Evolutionary conservation across 1,140 invertebrate genomes (phyloP), one percentile per base, ranked within the genome.

Genomic region (Drosophila santomea): DNA sequence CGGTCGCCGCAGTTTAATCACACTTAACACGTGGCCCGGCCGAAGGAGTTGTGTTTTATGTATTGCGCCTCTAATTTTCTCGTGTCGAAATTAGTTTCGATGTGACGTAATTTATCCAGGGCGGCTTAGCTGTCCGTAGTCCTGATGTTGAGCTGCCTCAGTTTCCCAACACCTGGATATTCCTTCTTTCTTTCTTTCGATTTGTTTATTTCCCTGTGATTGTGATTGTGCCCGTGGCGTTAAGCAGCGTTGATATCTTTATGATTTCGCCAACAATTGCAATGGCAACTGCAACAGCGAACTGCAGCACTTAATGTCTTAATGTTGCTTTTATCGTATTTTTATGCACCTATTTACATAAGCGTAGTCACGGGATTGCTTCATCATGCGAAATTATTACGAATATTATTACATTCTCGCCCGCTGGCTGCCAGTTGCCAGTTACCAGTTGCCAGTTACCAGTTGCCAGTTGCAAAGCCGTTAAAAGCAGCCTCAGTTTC

Each of bases 261-360:
- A 75, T 62, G 51, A 74, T 68, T 80, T 62, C 23, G n/a, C 32
- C 51, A 38, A 56, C 78, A 71, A 75, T 55, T 80, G 54, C 52
- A 47, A 28, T 7, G 6, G 36, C 38, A 32, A 59, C 25, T 36
- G 39, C 25, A 43, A 20, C 50, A 20, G 4, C 8, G 14, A 3
- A 25, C 25, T 25, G 25, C 25, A 68, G 62, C 51, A 77, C 74
- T 81, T 80, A 84, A 84, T 85, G 77, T 77, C 81, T 85, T 84
- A 85, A 85, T 85, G 81, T 85, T 44, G 51, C 58, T 76, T 82
- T 83, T 79, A 86, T 83, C 73, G 66, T 83, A 73, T 83, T 86
- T 86, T 86, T 88, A 86, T 89, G 83, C 84, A 83, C 79, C 83
- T 88, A 89, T 83, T 88, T 89, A 55, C 75, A 88, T 88, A 86